Conservation (phyloP, 1,140 invertebrate species). For the Drosophila nannoptera region DNA sequence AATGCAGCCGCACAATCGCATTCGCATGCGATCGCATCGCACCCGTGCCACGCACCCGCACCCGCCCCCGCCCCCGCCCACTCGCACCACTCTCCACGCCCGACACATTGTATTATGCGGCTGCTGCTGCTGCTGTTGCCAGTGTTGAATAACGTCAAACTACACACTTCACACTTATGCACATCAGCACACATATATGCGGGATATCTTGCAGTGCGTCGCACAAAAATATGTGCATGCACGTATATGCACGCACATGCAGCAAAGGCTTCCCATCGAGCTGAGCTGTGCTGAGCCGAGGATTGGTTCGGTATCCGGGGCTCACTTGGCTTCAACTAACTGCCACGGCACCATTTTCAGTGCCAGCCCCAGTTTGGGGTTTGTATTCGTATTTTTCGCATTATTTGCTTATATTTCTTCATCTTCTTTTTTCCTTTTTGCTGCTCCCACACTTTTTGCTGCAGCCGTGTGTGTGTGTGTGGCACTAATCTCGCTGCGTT, state of each 20-base stretch:
- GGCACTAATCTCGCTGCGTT: conserved; percentile 56
- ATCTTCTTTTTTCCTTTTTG: conserved; percentile 13
- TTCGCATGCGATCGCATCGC: conserved; percentile 73
- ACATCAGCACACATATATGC: conserved; percentile 18
- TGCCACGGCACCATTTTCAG: not conserved
- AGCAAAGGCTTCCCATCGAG: conserved; percentile 26
- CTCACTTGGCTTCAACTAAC: conserved; percentile 6
- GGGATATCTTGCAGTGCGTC: not conserved
- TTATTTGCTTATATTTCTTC: conserved; percentile 60
- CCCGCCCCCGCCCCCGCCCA: no score
- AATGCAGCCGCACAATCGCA: conserved; percentile 71
- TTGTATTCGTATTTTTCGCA: conserved; percentile 60
- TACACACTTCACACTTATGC: conserved; percentile 56
- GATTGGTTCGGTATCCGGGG: conserved; percentile 15
- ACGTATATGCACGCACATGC: not conserved
- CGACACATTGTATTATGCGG: no score
- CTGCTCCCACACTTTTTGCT: not conserved
- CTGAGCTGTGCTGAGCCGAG: conserved; percentile 25
- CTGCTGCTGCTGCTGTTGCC: conserved; percentile 24
- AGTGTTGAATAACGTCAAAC: conserved; percentile 70
- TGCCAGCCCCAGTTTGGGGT: conserved; percentile 34
- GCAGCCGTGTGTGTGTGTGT: conserved; percentile 20
- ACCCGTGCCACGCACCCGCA: no score
- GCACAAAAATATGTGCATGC: not conserved
- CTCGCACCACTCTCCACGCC: not conserved